A percentile compares a stretch with the other conserved stretches of the same genome.
phyloP scores from a whole-genome alignment of 2,797 vertebrate species.

The Mycteria americana region DNA sequence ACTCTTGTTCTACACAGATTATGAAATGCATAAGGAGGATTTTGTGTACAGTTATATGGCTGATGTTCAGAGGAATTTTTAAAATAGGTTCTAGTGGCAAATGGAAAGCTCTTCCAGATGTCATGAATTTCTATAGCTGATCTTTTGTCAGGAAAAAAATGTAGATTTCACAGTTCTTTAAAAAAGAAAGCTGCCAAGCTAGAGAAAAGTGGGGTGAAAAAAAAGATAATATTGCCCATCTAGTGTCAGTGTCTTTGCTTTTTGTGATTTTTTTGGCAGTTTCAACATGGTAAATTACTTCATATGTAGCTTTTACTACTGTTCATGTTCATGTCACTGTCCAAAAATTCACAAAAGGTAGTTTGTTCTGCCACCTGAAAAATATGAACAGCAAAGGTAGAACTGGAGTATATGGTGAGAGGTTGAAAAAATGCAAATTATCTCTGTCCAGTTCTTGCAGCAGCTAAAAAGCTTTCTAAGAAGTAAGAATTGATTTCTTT shows the following conservation, averaged over 20 bases:
- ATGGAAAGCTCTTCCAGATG: neutral
- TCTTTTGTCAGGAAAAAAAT: neutral
- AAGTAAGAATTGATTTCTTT: neutral
- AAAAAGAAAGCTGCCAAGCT: neutral
- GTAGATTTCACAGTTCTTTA: neutral
- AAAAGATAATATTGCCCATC: neutral
- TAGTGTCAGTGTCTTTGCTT: neutral
- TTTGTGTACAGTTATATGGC: neutral
- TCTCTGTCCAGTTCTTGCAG: neutral
- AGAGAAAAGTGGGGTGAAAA: rapidly evolving
- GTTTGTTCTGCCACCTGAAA: neutral
- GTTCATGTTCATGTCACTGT: neutral
- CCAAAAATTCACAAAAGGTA: neutral
- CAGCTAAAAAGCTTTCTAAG: neutral
- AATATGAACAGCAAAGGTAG: neutral
- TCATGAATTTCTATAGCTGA: neutral
- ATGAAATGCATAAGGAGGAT: neutral
- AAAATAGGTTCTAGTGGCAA: neutral
- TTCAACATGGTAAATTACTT: neutral
- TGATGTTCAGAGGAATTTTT: neutral
- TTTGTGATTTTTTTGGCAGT: neutral
- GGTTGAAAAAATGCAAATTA: neutral
- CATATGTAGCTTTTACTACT: neutral
- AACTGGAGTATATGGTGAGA: neutral
- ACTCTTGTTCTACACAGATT: neutral